Base-by-base conservation (phyloP, 2,888 invertebrate genomes). In the Flabesymbios commensalis region DNA sequence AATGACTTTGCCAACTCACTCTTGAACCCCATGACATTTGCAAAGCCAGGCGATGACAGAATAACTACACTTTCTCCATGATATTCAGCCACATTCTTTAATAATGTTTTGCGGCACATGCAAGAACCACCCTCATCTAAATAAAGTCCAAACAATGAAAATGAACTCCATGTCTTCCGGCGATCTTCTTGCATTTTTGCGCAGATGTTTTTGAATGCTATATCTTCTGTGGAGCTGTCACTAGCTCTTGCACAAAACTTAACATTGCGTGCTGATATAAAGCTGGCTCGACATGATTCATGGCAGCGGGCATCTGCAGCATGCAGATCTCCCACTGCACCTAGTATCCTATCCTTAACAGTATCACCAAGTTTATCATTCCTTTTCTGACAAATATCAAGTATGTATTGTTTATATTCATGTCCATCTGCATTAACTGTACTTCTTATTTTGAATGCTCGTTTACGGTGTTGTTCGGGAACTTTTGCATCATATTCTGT, bases 81-180 rank as follows among this genome's bases (percentile, higher is more conserved):
- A 54, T 54, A 54, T 41, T 54, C 54, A 54, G n/a, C 41, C 14
- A 54, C 14, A 3, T 36, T 36, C 41, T 22, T 54, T 36, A 54
- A 42, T 33, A 54, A 24, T 54, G 54, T 54, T 54, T 54, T 54
- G 24, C 41, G 41, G 28, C 54, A 54, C 41, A 41, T 54, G 54
- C 54, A 54, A 3, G 24, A 54, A 41, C 41, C 54, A 54, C 41
- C 54, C 28, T n/a, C 54, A n/a, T 51, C 52, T 2, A 51, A 19
- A 54, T 54, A 41, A 2, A 54, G 10, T n/a, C 3, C 54, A 54
- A 54, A 54, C 10, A 54, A 28, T 28, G 7, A 36, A 36, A 54
- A 36, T 28, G 54, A 54, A 24, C 51, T 51, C 51, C 51, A 31
- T 28, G 51, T 31, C 32, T 28, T 51, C n/a, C n/a, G 3, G 32